These are phyloP conservation scores for Drosophila leontia DNA, from an alignment of 1,140 invertebrate genomes.

Conservation along the genomic window DNA sequence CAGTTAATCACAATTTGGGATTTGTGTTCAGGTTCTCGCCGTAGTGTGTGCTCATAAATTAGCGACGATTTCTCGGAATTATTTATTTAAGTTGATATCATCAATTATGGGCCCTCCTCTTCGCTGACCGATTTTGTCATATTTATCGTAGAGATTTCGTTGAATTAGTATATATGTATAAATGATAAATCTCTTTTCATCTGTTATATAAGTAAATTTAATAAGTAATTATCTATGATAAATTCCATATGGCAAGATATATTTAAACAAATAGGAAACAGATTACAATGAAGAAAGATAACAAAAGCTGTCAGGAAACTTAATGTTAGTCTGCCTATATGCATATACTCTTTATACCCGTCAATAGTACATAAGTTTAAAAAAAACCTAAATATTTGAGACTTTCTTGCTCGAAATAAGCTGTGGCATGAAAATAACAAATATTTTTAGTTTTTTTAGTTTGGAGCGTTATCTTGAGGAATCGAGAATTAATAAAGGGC, in stretches of 20 bases:
- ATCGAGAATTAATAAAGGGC: no score
- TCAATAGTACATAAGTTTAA: not conserved
- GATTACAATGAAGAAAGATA: no score
- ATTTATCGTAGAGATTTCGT: not conserved
- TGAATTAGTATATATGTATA: not conserved
- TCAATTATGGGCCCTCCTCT: slow-evolving; percentile 14
- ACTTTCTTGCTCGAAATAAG: no score
- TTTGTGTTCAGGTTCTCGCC: slow-evolving; percentile 43
- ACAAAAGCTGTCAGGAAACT: not conserved
- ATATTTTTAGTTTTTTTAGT: no score
- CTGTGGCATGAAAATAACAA: no score
- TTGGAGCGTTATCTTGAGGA: no score
- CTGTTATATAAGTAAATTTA: not conserved
- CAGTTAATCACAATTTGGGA: slow-evolving; percentile 44
- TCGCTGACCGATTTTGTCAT: slow-evolving; percentile 14
- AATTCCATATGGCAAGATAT: not conserved
- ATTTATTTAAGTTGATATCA: slow-evolving; percentile 34
- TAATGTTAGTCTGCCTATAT: not conserved
- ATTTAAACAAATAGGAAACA: no score
- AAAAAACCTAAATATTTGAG: no score
- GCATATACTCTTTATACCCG: not conserved
- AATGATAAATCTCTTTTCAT: not conserved
- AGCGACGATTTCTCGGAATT: slow-evolving; percentile 33
- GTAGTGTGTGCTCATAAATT: slow-evolving; percentile 18
- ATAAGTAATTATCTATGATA: not conserved